These are phyloP conservation scores for Agrotis clavis DNA, from an alignment of 2,888 invertebrate species.

Conservation along the genomic window DNA sequence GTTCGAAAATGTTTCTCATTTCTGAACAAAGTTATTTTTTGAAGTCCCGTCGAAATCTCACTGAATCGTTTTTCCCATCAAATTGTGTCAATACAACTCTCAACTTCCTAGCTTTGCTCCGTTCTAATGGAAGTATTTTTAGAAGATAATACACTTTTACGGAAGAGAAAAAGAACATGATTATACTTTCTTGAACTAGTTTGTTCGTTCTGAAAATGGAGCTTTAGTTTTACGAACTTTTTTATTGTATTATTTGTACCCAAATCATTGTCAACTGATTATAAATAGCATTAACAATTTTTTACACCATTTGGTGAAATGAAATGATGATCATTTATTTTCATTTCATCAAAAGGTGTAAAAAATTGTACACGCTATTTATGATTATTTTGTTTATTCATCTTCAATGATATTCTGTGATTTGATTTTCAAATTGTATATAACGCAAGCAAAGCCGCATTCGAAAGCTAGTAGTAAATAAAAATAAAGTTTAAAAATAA, in stretches of 20 bases:
- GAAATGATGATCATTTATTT: too few species aligned
- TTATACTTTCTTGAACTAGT: neutral
- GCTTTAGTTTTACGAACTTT: conserved; percentile 7
- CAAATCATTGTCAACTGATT: too few species aligned
- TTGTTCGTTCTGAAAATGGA: neutral
- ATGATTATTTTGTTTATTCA: too few species aligned
- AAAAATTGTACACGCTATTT: too few species aligned
- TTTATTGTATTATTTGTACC: neutral
- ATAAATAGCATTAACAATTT: too few species aligned
- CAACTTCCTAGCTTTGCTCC: conserved; percentile 33
- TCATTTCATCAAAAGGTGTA: too few species aligned
- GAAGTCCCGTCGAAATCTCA: conserved; percentile 23
- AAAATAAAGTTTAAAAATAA: too few species aligned
- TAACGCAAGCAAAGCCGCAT: too few species aligned
- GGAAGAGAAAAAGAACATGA: conserved; percentile 3
- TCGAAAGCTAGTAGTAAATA: too few species aligned
- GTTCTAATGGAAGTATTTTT: conserved; percentile 32
- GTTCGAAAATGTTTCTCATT: conserved; percentile 18
- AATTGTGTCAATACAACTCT: conserved; percentile 57
- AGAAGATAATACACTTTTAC: conserved; percentile 18
- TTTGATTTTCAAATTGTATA: too few species aligned
- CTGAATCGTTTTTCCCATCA: conserved; percentile 43
- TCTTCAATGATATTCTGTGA: too few species aligned
- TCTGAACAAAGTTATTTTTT: conserved; percentile 30
- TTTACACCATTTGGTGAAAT: too few species aligned